Base-by-base conservation (phyloP, 2,888 invertebrate species). In the Athalia cordata region DNA sequence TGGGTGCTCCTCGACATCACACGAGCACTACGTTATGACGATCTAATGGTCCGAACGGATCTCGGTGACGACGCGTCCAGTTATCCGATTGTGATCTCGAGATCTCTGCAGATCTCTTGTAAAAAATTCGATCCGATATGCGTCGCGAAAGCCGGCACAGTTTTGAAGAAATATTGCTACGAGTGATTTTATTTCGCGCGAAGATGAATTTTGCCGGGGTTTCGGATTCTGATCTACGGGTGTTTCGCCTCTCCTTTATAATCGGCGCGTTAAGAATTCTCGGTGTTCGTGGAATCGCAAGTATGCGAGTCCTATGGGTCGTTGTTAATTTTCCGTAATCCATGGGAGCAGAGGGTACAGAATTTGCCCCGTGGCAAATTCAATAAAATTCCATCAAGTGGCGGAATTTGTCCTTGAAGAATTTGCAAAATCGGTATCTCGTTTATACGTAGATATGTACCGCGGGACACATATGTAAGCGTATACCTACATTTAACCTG, bases 301-400 rank as follows among this genome's bases (percentile, higher is more conserved):
- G 68, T 68, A 68, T 68, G 68, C 68, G 52, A 68, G 50, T 52
- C 29, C 29, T 29, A 29, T 29, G 55, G 68, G 50, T 68, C 68
- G 68, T 68, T 68, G 68, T 52, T 72, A 72, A 59, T 59, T 72
- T 72, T 72, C 72, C 72, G 45, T 72, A 13, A 72, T 59, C 59
- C 47, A 11, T 43, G 47, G 29, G 29, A 29, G 29, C 29, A 29
- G n/a, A 55, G 55, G 67, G 49, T 13, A 50, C 4, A 9, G 47
- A 50, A 67, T 67, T 67, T 52, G 67, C 67, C 67, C 50, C n/a
- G 11, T n/a, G 55, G 55, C 3, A 6, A 64, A 8, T 59, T n/a
- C n/a, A 59, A n/a, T 6, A 59, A 5, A 5, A 29, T n/a, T 64
- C 11, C 29, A 45, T 45, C 43, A 64, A 15, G 50, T 9, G 47